Evolutionary conservation across 2,888 invertebrate genomes (phyloP), one percentile per base, ranked within the genome.

Genomic region (Agrotis puta): DNA sequence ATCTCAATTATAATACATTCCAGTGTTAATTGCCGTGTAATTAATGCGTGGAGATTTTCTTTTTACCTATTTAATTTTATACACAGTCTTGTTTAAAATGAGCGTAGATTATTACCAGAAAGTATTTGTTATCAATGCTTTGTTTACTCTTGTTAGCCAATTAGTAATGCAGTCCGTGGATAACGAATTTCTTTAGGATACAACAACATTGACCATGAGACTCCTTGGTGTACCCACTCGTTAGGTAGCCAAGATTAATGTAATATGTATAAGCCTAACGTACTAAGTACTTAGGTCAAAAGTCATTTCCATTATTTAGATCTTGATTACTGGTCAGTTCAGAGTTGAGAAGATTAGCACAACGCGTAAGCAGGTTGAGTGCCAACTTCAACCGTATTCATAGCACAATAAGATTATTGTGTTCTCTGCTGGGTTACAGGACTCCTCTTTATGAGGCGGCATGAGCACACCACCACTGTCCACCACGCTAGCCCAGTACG

Each of bases 21-120:
- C 54, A 57, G 48, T 65, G 56, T 74, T 83, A 85, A 83, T 82
- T 82, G n/a, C 69, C 85, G 72, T 83, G 83, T 74, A 82, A 79
- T 75, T 9, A 71, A 73, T 77, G 63, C 67, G 48, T 39, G 48
- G 56, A 33, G 22, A 76, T 75, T 85, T 79, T 64, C 65, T 69
- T 79, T 81, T 72, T 72, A 51, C 24, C 62, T 43, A 48, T 79
- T 75, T 58, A 72, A 72, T 79, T 61, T 45, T 57, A 67, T 39
- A 56, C 24, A 61, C 24, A 53, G 22, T 45, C 59, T 51, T 70
- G 63, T 61, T 66, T 48, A 66, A 68, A 48, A 53, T 70, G 4
- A 53, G 47, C 47, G 39, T 59, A n/a, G 22, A 64, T 57, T 64
- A 24, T 51, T 51, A 74, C 39, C 50, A 47, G 20, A 56, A 24